A percentile compares a stretch with the other conserved stretches of the same genome.
These are phyloP conservation scores for Acanthoscelides obtectus DNA, from an alignment of 2,888 invertebrate genomes.

Conservation along the genomic window DNA sequence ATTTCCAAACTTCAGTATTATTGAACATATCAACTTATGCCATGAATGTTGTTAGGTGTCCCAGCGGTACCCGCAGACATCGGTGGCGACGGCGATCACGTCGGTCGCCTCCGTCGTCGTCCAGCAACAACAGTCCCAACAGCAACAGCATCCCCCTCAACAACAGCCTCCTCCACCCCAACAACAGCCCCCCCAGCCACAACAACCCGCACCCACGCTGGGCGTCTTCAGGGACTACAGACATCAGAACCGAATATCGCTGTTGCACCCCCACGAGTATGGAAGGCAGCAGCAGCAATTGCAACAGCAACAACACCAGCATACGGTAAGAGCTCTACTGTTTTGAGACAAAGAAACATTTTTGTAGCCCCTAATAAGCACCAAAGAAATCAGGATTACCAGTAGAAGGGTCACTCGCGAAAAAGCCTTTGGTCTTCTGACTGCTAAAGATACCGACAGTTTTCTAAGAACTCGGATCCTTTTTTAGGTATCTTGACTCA, in stretches of 20 bases:
- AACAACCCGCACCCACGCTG: conserved; percentile 33
- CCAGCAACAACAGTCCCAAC: conserved; percentile 28
- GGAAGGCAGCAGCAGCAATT: conserved; percentile 16
- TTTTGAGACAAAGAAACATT: no score
- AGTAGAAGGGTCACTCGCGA: no score
- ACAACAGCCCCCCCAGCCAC: conserved; percentile 44
- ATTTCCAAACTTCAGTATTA: no score
- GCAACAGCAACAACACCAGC: neutral
- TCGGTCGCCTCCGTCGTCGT: conserved; percentile 45
- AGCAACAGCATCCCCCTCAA: conserved; percentile 42
- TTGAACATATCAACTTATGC: no score
- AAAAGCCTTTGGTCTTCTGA: no score
- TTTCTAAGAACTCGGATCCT: no score
- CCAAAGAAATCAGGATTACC: no score
- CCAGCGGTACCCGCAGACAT: conserved; percentile 41
- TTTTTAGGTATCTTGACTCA: no score
- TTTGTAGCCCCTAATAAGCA: no score
- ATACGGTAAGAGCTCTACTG: no score
- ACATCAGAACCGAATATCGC: conserved; percentile 58
- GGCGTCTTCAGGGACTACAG: conserved; percentile 51
- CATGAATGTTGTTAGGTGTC: conserved; percentile 15
- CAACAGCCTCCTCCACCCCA: conserved; percentile 32
- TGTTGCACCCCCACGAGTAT: conserved; percentile 54
- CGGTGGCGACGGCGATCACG: conserved; percentile 34
- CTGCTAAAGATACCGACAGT: no score